A percentile compares a stretch with the other conserved stretches of the same genome.
Conservation (phyloP, 2,888 invertebrate genomes). For the Caenorhabditis imperialis region DNA sequence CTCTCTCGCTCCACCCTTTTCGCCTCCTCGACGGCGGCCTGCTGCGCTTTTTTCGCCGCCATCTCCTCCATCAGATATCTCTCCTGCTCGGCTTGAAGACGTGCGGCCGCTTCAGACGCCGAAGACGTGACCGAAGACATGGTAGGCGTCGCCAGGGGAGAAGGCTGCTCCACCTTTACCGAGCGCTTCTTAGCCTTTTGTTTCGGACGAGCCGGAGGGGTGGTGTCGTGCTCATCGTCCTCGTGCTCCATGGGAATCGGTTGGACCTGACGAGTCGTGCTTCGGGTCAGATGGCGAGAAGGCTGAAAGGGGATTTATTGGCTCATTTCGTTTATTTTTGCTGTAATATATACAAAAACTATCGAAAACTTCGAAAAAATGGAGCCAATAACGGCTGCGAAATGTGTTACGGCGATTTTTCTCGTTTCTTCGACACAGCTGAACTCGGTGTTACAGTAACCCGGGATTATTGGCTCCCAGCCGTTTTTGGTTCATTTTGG, state of each 20-base stretch:
- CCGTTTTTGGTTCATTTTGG: no score
- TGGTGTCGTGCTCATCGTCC: neutral
- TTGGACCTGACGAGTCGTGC: constrained; percentile 5
- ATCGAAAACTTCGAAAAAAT: no score
- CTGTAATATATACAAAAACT: no score
- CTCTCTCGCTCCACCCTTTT: constrained; percentile 8
- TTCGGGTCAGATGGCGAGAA: constrained; percentile 15
- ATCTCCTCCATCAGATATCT: constrained; percentile 24
- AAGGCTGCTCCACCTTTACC: neutral
- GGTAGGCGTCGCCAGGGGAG: neutral
- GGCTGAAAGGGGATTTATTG: constrained; percentile 37
- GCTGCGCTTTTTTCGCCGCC: neutral
- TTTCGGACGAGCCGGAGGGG: neutral
- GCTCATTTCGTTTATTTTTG: no score
- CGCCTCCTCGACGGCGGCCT: constrained; percentile 9
- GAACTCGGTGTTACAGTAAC: no score
- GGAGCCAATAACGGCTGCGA: no score
- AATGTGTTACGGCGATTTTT: no score
- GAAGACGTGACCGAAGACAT: neutral
- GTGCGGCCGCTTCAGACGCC: neutral
- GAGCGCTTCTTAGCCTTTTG: constrained; percentile 29
- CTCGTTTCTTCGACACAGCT: no score
- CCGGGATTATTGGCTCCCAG: no score
- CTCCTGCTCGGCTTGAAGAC: constrained; percentile 17
- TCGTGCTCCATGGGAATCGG: constrained; percentile 5